Percentiles rank a stretch among this genome's conserved stretches.
Evolutionary conservation across 2,797 vertebrate species (phyloP).

Genomic region (Mus minutoides): DNA sequence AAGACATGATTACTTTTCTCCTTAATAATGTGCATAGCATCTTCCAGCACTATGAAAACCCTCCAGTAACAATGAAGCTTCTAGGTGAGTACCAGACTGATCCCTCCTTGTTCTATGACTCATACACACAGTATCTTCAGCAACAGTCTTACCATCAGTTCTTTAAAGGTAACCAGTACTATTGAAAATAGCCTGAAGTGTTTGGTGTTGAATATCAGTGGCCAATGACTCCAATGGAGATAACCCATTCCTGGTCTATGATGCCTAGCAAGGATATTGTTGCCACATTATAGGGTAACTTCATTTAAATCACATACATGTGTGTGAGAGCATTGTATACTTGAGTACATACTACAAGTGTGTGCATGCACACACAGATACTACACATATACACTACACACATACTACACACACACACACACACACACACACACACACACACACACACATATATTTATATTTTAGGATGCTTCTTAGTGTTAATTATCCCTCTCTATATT

Average conservation of each 20-base stretch:
- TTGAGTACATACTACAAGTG: background rate
- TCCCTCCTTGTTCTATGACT: background rate
- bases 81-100: background rate
- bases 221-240: background rate
- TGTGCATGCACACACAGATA: too few relatives aligned
- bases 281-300: background rate
- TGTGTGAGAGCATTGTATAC: background rate
- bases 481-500: background rate
- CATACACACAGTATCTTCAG: background rate
- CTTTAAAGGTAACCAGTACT: background rate
- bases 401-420: too few relatives aligned
- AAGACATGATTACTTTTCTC: background rate
- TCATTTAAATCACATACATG: background rate
- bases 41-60: background rate
- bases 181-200: background rate
- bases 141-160: background rate
- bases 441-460: background rate
- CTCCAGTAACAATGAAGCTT: background rate
- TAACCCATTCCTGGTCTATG: background rate
- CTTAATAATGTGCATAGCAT: background rate
- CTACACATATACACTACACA: background rate
- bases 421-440: background rate
- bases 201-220: background rate
- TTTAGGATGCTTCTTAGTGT: background rate
- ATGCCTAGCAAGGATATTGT: background rate